Evolutionary conservation across 1,140 invertebrate genomes (phyloP), one percentile per base, ranked within the genome.

Genomic region (Heliconius nattereri): DNA sequence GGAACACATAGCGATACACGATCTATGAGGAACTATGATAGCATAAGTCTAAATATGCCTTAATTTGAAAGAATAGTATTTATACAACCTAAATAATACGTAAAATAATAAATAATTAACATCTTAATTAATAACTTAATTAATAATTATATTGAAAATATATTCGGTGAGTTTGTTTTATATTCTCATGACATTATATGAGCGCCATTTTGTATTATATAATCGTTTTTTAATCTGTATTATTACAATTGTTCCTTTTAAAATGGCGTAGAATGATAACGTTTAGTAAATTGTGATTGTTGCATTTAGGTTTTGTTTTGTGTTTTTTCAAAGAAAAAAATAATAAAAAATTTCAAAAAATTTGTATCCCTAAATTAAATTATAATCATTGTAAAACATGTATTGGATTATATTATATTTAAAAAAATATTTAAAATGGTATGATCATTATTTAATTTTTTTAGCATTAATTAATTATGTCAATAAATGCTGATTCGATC

Each of bases 11-110:
- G 86, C 7, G 90, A 92, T 54, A 87, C 84, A 19, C 85, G 91
- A n/a, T 91, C 91, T 8, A 77, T 93, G 75, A 86, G 91, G 76
- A 93, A 93, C 78, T 92, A 86, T 84, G 92, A 93, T 70, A 90
- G 87, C 20, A 93, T 94, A 52, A 93, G 91, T 81, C 81, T 94
- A 5, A 94, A 94, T 81, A 90, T 94, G 91, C 91, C 92, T 70
- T 94, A 83, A 87, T 19, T 20, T 20, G 26, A 29, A 26, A 11
- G 60, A 66, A 66, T 29, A 29, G 60, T 66, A 29, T 66, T 66
- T 29, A 29, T 66, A 66, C 60, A 66, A 5, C 60, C 60, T 66
- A 3, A 66, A 66, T 29, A 66, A 66, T 66, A 66, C 26, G 60
- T 66, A 66, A 66, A 66, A 66, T 29, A 66, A 66, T 66, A 26